These are phyloP conservation scores for Chromoteleia sp. DNA, from an alignment of 2,888 invertebrate genomes.

Conservation along the genomic window DNA sequence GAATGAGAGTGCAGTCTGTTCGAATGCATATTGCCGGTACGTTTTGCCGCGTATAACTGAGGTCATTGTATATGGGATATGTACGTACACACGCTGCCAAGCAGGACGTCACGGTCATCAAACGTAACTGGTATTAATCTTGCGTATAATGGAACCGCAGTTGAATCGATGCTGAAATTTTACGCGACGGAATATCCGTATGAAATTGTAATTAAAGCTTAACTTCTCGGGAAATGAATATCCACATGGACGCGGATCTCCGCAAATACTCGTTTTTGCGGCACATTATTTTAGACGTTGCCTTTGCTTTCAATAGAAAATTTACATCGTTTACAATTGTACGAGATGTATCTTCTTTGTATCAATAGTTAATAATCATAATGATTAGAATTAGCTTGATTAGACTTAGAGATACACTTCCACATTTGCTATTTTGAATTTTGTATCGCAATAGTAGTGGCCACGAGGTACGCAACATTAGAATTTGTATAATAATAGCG, in stretches of 20 bases:
- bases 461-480: too few species aligned
- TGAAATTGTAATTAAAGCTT: constrained; percentile 32
- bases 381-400: background rate
- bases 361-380: too few species aligned
- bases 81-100: constrained; percentile 30
- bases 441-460: too few species aligned
- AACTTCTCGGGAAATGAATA: constrained; percentile 6
- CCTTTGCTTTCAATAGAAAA: too few species aligned
- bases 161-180: constrained; percentile 50
- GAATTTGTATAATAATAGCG: too few species aligned
- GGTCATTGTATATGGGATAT: constrained; percentile 34
- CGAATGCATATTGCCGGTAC: constrained; percentile 32
- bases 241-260: constrained; percentile 1
- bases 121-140: constrained; percentile 50
- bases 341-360: too few species aligned
- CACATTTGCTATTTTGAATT: too few species aligned
- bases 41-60: constrained; percentile 33
- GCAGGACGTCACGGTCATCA: constrained; percentile 40
- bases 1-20: constrained; percentile 4
- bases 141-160: constrained; percentile 47
- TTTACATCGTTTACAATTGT: too few species aligned
- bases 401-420: background rate
- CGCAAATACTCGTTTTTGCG: too few species aligned
- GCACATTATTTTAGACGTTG: too few species aligned
- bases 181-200: constrained; percentile 11